These are phyloP conservation scores for Lepidurus couesii DNA, from an alignment of 1,140 invertebrate species.

Conservation along the genomic window DNA sequence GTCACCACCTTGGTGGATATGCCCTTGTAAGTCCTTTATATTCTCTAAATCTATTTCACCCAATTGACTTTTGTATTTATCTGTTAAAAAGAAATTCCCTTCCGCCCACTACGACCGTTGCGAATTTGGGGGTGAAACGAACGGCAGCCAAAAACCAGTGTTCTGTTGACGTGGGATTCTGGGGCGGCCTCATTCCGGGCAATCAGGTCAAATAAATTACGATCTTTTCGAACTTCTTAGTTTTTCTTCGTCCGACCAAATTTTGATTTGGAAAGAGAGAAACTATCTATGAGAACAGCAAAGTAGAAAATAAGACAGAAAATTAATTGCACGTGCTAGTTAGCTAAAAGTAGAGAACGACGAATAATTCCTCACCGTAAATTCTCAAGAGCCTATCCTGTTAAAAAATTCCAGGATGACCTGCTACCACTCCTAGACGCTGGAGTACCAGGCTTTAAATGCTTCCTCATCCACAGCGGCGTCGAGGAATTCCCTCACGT, in stretches of 20 bases:
- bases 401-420: slow-evolving; percentile 48
- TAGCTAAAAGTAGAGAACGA: background rate
- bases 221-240: background rate
- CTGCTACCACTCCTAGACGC: slow-evolving; percentile 54
- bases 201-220: slow-evolving; percentile 48
- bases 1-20: slow-evolving; percentile 68
- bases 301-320: too few species aligned
- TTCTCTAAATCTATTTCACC: background rate
- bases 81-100: slow-evolving; percentile 56
- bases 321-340: background rate
- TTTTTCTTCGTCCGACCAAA: too few species aligned
- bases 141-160: slow-evolving; percentile 54
- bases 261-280: background rate
- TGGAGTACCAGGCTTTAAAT: slow-evolving; percentile 67
- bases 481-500: slow-evolving; percentile 61
- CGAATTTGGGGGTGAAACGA: slow-evolving; percentile 56
- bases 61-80: slow-evolving; percentile 27
- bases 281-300: background rate
- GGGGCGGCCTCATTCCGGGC: slow-evolving; percentile 63
- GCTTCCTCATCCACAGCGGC: slow-evolving; percentile 61
- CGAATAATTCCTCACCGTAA: background rate
- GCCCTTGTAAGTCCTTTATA: slow-evolving; percentile 54
- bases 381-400: background rate
- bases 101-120: slow-evolving; percentile 59
- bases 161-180: slow-evolving; percentile 65